A percentile compares a stretch with the other conserved stretches of the same genome.
These are phyloP conservation scores for Monopterus albus DNA, from an alignment of 2,113 vertebrate species.

Conservation along the genomic window DNA sequence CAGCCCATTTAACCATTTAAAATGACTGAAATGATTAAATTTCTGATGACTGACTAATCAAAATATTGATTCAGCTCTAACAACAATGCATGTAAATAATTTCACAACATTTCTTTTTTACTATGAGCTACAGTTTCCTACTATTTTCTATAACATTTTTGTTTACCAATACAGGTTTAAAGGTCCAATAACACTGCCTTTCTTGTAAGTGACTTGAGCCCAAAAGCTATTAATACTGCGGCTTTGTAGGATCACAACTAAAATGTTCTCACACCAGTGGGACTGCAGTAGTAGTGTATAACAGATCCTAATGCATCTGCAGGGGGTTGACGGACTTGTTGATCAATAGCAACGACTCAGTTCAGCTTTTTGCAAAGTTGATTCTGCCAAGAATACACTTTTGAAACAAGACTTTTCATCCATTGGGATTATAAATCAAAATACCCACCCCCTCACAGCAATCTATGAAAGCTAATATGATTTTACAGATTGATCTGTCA, in stretches of 20 bases:
- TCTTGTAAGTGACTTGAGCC: background rate
- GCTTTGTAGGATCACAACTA: conserved; percentile 16
- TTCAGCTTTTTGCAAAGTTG: background rate
- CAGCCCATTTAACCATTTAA: too few species aligned
- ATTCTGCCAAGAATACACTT: too few species aligned
- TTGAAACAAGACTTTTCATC: background rate
- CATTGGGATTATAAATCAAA: background rate
- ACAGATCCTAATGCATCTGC: background rate
- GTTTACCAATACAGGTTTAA: background rate
- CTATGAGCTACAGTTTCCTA: too few species aligned
- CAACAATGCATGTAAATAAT: too few species aligned
- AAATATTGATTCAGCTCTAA: too few species aligned
- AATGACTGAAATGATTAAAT: too few species aligned
- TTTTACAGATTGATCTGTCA: conserved; percentile 17
- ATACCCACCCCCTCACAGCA: background rate
- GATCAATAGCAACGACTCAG: background rate
- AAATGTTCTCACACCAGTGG: background rate
- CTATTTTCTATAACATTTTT: too few species aligned
- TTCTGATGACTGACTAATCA: too few species aligned
- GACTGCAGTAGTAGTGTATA: background rate
- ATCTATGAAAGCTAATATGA: background rate
- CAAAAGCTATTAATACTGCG: too few species aligned
- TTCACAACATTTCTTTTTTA: too few species aligned
- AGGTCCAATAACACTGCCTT: background rate
- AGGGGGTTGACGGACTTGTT: background rate